Percentiles rank a stretch among this genome's conserved stretches.
These are phyloP conservation scores for Parnassius apollo DNA, from an alignment of 2,888 invertebrate species.

Conservation along the genomic window DNA sequence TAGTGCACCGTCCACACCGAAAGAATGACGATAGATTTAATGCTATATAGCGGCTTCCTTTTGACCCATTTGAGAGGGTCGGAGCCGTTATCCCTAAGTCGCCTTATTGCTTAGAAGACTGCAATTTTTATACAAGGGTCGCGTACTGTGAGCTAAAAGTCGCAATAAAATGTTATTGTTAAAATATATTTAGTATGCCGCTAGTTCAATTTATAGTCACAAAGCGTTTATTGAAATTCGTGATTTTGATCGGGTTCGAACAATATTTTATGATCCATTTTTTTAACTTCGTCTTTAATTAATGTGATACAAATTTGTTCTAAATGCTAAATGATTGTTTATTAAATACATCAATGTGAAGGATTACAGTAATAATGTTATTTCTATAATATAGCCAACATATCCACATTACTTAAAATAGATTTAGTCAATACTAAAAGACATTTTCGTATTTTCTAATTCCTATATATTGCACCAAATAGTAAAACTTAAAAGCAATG, in stretches of 20 bases:
- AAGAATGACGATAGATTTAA: slow-evolving; percentile 58
- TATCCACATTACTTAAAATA: too few relatives aligned
- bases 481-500: too few relatives aligned
- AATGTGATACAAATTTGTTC: too few relatives aligned
- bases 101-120: slow-evolving; percentile 47
- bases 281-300: too few relatives aligned
- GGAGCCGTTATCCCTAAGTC: slow-evolving; percentile 14
- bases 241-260: background rate
- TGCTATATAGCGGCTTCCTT: background rate
- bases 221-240: slow-evolving; percentile 11
- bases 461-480: too few relatives aligned
- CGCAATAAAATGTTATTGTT: slow-evolving; percentile 22
- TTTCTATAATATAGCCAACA: too few relatives aligned
- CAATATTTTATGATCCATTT: too few relatives aligned
- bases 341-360: too few relatives aligned
- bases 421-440: too few relatives aligned
- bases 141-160: slow-evolving; percentile 26
- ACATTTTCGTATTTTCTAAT: too few relatives aligned
- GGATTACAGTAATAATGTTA: too few relatives aligned
- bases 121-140: slow-evolving; percentile 28
- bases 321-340: too few relatives aligned
- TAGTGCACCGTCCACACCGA: slow-evolving; percentile 53
- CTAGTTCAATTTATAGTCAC: slow-evolving; percentile 20
- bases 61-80: background rate
- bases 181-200: slow-evolving; percentile 19